These are phyloP conservation scores for Boloria euphrosyne DNA, from an alignment of 2,888 invertebrate species.

Conservation along the genomic window DNA sequence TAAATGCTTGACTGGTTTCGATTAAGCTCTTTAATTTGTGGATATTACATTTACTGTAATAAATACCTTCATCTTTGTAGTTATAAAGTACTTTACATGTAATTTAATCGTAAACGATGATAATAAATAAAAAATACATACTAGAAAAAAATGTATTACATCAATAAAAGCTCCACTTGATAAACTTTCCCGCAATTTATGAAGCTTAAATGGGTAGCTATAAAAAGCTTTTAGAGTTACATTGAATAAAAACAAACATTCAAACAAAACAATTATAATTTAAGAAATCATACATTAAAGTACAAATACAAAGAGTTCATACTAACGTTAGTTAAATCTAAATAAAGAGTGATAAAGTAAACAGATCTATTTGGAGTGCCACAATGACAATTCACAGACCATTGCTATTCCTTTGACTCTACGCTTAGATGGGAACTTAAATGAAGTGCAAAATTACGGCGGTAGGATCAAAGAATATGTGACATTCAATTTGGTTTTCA, in stretches of 20 bases:
- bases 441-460: constrained; percentile 59
- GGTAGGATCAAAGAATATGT: constrained; percentile 40
- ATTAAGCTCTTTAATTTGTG: constrained; percentile 5
- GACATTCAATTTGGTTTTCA: constrained; percentile 40
- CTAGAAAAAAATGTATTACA: too few relatives aligned
- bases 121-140: too few relatives aligned
- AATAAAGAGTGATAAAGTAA: constrained; percentile 21
- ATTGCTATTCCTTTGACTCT: constrained; percentile 48
- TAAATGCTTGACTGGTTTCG: constrained; percentile 3
- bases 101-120: too few relatives aligned
- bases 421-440: constrained; percentile 51
- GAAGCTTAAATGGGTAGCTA: too few relatives aligned
- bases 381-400: constrained; percentile 47
- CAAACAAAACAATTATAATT: too few relatives aligned
- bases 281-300: too few relatives aligned
- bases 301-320: neutral
- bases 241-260: too few relatives aligned
- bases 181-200: too few relatives aligned
- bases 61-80: too few relatives aligned
- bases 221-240: too few relatives aligned
- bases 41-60: neutral
- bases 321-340: neutral
- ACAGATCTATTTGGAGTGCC: constrained; percentile 31
- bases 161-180: too few relatives aligned
- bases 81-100: too few relatives aligned